Conservation (phyloP, 2,888 invertebrate species). For the Megalurothrips usitatus region DNA sequence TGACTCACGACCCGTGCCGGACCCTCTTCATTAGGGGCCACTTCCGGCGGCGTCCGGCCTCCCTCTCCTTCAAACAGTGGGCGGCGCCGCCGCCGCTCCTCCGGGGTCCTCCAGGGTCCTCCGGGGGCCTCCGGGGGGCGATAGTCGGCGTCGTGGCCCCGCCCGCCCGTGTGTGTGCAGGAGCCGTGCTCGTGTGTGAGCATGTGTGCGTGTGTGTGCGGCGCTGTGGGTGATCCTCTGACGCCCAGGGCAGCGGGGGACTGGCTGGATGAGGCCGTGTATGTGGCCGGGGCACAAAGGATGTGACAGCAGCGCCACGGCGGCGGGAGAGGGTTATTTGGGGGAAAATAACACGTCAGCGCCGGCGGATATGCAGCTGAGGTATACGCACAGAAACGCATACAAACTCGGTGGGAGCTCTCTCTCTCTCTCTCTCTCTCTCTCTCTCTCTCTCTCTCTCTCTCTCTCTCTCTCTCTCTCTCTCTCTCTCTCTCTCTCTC, state of each 20-base stretch:
- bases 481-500: not conserved
- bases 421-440: not conserved
- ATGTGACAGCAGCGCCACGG: too few relatives aligned
- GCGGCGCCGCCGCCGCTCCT: too few relatives aligned
- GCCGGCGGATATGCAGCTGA: too few relatives aligned
- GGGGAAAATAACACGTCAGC: not conserved
- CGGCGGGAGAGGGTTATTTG: not conserved
- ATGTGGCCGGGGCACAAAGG: too few relatives aligned
- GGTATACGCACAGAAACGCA: not conserved
- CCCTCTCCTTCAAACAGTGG: constrained; percentile 14
- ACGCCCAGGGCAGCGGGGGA: not conserved
- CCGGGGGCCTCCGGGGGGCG: too few relatives aligned
- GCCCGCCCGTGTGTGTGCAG: too few relatives aligned
- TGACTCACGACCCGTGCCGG: not conserved
- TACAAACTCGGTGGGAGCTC: not conserved
- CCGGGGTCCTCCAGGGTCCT: not conserved
- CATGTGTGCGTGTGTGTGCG: not conserved
- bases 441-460: not conserved
- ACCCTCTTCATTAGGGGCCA: not conserved
- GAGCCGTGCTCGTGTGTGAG: not conserved
- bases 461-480: constrained; percentile 1
- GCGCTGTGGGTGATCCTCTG: constrained; percentile 8
- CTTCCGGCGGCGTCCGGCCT: not conserved
- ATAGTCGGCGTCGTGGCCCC: too few relatives aligned
- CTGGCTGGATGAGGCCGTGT: too few relatives aligned